These are phyloP conservation scores for Venturia canescens DNA, from an alignment of 1,140 invertebrate species.

Conservation along the genomic window DNA sequence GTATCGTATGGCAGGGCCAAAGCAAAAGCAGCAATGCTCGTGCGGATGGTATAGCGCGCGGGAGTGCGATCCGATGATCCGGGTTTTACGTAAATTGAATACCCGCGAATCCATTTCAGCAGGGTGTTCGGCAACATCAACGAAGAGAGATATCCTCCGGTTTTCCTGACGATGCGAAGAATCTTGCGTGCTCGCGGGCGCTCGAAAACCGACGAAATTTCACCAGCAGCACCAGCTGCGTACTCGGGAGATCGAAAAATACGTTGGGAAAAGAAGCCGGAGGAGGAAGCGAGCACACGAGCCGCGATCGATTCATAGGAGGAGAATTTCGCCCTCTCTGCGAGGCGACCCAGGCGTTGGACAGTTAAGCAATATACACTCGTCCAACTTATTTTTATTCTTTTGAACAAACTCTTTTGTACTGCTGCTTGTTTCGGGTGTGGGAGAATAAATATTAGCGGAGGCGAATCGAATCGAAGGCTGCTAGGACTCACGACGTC, in stretches of 20 bases:
- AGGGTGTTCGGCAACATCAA: slow-evolving; percentile 8
- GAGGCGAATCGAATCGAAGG: no score
- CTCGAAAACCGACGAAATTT: background rate
- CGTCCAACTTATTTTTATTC: no score
- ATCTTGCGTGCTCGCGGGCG: slow-evolving; percentile 17
- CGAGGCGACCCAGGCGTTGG: background rate
- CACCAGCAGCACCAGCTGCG: background rate
- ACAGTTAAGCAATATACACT: no score
- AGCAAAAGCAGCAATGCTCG: slow-evolving; percentile 8
- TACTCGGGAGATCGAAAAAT: background rate
- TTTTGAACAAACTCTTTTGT: no score
- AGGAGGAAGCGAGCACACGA: background rate
- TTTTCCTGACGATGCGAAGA: slow-evolving; percentile 6
- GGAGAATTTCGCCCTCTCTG: background rate
- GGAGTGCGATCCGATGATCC: slow-evolving; percentile 40
- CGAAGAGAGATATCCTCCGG: background rate
- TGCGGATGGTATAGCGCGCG: background rate
- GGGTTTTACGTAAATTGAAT: slow-evolving; percentile 48
- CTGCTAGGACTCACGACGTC: no score
- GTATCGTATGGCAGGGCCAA: background rate
- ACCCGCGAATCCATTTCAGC: slow-evolving; percentile 39
- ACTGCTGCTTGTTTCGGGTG: no score
- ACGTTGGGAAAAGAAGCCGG: background rate
- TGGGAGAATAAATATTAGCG: no score
- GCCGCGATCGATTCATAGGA: background rate